Evolutionary conservation across 2,888 invertebrate species (phyloP).

Genomic region (Amphipyra berbera): DNA sequence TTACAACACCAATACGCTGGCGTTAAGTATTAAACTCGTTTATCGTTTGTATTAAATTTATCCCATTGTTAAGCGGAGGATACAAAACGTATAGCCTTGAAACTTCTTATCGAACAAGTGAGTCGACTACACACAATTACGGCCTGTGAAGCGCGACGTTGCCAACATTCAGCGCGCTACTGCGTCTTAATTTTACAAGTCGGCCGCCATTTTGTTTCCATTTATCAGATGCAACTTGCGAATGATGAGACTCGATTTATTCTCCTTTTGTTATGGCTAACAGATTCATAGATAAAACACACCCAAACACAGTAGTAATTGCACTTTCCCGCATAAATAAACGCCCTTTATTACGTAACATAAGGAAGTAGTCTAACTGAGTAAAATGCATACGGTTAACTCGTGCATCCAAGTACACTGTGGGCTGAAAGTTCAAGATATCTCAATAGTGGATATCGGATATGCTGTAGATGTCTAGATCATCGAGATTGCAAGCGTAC

Average conservation of each 20-base stretch:
- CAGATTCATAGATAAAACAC: slow-evolving; percentile 37
- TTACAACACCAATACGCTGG: slow-evolving; percentile 63
- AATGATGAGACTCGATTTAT: slow-evolving; percentile 63
- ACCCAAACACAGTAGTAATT: slow-evolving; percentile 24
- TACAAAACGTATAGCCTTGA: slow-evolving; percentile 85
- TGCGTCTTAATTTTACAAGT: slow-evolving; percentile 84
- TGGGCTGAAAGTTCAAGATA: slow-evolving; percentile 62
- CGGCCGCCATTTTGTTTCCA: slow-evolving; percentile 85
- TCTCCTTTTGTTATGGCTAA: slow-evolving; percentile 34
- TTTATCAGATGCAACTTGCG: slow-evolving; percentile 74
- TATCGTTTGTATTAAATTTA: slow-evolving; percentile 73
- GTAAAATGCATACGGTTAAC: slow-evolving; percentile 60
- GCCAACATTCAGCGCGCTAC: slow-evolving; percentile 82
- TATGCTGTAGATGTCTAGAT: slow-evolving; percentile 74
- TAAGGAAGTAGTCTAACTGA: slow-evolving; percentile 60
- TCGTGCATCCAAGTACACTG: slow-evolving; percentile 54
- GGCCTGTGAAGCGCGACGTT: slow-evolving; percentile 80
- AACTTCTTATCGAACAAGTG: slow-evolving; percentile 87
- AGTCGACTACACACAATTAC: slow-evolving; percentile 78
- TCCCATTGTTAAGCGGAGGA: slow-evolving; percentile 81
- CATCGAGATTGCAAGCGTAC: slow-evolving; percentile 69
- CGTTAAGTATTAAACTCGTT: slow-evolving; percentile 66
- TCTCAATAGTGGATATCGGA: slow-evolving; percentile 70
- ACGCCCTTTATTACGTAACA: slow-evolving; percentile 62
- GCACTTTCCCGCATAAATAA: slow-evolving; percentile 35